Base-by-base conservation (phyloP, 1,140 invertebrate species). In the Portunus trituberculatus region DNA sequence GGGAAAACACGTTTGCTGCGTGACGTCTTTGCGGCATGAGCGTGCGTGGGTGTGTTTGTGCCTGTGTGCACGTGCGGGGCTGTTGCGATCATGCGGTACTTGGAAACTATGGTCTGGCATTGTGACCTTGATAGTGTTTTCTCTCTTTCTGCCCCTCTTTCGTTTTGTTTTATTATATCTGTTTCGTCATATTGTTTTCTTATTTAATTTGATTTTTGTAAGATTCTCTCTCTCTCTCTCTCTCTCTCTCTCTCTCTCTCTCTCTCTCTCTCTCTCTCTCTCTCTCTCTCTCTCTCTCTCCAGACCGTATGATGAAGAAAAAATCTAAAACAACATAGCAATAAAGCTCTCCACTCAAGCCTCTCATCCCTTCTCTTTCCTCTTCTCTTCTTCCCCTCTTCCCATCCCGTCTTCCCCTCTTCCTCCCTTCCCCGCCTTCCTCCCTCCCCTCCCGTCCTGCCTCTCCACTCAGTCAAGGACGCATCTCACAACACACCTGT, bases 241-340 rank as follows among this genome's bases (percentile, higher is more conserved):
- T 82, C 76, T 82, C 76, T 82, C 76, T 82, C 76, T 82, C 76
- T 82, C 76, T 82, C 76, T 82, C 76, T 82, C 76, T 82, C 76
- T 82, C 76, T 82, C 76, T 82, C 76, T 82, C 76, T 82, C 76
- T 82, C 76, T 82, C 76, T 82, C 76, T 82, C n/a, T 28, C 83
- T 86, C 83, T 86, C 83, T 86, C 83, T 86, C 83, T 86, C 83
- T 86, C 83, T 86, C 83, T 86, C 83, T 86, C 83, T 86, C 83
- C 28, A 28, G 8, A 28, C 14, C 32, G 10, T 31, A 28, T 1
- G 32, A 86, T 29, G 25, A 31, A 86, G n/a, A 31, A 12, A 86
- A 25, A 12, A 86, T 86, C 0, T 16, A 28, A 28, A 82, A 82
- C 76, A 82, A 82, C 20, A 25, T 8, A 28, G 76, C 76, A 20